Evolutionary conservation across 53 echinoderm and acorn worm genomes (phyloP), one percentile per base, ranked within the genome.

Genomic region (Pentamera pediparva): DNA sequence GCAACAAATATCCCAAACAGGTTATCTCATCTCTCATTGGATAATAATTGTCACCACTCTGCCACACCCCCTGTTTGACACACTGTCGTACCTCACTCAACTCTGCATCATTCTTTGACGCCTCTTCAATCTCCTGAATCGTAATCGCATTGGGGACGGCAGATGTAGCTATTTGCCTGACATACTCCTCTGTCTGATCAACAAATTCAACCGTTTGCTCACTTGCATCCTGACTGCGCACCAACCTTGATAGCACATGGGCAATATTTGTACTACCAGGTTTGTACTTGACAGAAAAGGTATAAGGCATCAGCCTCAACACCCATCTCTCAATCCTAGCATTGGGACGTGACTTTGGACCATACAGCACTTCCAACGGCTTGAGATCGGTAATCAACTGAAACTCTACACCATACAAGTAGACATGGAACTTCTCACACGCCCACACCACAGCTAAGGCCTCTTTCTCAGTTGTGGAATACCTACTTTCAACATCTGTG

Each of bases 401-500:
- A 32, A 81, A 82, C 1, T 82, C 63, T 20, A 50, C 22, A 22
- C 11, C 11, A 51, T 10, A 24, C 6, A 51, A 26, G 25, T 54
- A 54, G 9, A 61, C 48, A 28, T 78, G 84, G 61, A 78, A 59
- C 24, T 39, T 70, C 54, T 71, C 62, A 28, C 50, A 71, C 33
- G 72, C 72, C 71, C 71, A 82, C 15, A 82, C 82, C 33, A 82
- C 64, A 26, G 75, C 39, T 20, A 50, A 54, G 0, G 82, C 75
- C 26, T 82, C 82, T 41, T 75, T 82, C 18, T 63, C 82, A 6
- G 82, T 75, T 4, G 61, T 74, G 0, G 79, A 84, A 35, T 63
- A 84, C 1, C 69, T 38, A 31, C n/a, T 24, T 30, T 78, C 85
- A 18, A 74, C 69, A 38, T 59, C 69, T 0, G 55, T 57, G 2